Base-by-base conservation (phyloP, 2,888 invertebrate genomes). In the Pristionchus fissidentatus region DNA sequence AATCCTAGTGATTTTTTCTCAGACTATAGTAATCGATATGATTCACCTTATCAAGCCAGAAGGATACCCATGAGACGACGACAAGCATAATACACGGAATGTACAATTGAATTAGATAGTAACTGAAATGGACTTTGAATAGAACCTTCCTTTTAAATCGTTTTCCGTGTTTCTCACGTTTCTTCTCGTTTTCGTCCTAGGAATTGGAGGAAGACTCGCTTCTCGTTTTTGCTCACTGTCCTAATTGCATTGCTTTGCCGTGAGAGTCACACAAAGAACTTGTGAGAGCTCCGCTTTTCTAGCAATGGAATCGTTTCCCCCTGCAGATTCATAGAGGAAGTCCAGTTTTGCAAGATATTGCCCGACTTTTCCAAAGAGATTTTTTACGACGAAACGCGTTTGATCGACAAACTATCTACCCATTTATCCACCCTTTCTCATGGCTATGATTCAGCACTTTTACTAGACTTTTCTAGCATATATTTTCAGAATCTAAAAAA, bases 71-170 rank as follows among this genome's bases (percentile, higher is more conserved):
- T 26, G 88, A 90, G 60, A 91, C 91, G 84, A 91, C 97, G 93
- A 97, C 97, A 93, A 97, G 94, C 97, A 97, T 97, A 94, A 90
- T 88, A 95, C 97, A 97, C 83, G 98, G 98, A 93, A 98, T 97
- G 95, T 98, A 98, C 94, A 98, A 97, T 95, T 98, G 98, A 85
- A 91, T 91, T 35, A 91, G 87, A 86, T 91, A 91, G 83, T 91
- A 91, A 88, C 91, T 91, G 86, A 84, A 91, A 90, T 32, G 73
- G 43, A 26, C 0, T 73, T 8, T 22, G n/a, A 26, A n/a, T n/a
- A n/a, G n/a, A n/a, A n/a, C n/a, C n/a, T n/a, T n/a, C n/a, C 26
- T 41, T 62, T 55, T 29, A 62, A 19, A 19, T 80, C 43, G 22
- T 43, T 29, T 1, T 46, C n/a, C n/a, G 2, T 80, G 4, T 32